phyloP scores from a whole-genome alignment of 2,797 vertebrate genomes.

The Selene dorsalis region DNA sequence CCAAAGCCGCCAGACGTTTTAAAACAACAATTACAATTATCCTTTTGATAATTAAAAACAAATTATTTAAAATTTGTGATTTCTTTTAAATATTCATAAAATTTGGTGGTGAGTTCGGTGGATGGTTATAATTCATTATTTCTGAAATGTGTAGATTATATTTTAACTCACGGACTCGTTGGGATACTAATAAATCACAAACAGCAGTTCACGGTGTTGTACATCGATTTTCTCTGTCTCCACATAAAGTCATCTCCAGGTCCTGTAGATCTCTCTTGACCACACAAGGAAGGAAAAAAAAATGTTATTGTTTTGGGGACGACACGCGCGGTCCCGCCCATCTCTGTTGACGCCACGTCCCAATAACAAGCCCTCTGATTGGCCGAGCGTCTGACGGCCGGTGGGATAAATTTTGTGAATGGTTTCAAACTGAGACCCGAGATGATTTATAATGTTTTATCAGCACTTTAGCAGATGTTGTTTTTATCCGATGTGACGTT shows the following conservation, averaged over 20 bases:
- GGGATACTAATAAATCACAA: background rate
- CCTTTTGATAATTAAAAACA: too few species aligned
- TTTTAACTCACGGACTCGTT: background rate
- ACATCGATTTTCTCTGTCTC: too few species aligned
- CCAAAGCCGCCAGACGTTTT: too few species aligned
- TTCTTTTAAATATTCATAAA: too few species aligned
- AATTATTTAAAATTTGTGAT: too few species aligned
- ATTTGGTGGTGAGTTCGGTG: too few species aligned
- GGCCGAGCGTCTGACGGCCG: conserved; percentile 59
- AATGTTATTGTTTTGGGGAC: conserved; percentile 45
- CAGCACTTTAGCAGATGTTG: conserved; percentile 54
- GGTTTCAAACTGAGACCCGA: conserved; percentile 58
- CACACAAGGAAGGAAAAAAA: too few species aligned
- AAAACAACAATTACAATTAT: too few species aligned
- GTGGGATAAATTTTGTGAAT: conserved; percentile 64
- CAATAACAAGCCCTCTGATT: conserved; percentile 77
- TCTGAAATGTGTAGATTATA: background rate
- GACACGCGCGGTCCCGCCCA: conserved; percentile 39
- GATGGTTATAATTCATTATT: background rate
- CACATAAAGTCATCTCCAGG: background rate
- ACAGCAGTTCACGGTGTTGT: too few species aligned
- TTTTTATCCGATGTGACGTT: conserved; percentile 61
- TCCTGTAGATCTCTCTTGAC: background rate
- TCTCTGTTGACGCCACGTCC: conserved; percentile 34
- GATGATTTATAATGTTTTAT: conserved; percentile 65